Percentiles rank a stretch among this genome's conserved stretches.
These are phyloP conservation scores for Brachionus sp. DNA, from an alignment of 1,140 invertebrate genomes.

Conservation along the genomic window DNA sequence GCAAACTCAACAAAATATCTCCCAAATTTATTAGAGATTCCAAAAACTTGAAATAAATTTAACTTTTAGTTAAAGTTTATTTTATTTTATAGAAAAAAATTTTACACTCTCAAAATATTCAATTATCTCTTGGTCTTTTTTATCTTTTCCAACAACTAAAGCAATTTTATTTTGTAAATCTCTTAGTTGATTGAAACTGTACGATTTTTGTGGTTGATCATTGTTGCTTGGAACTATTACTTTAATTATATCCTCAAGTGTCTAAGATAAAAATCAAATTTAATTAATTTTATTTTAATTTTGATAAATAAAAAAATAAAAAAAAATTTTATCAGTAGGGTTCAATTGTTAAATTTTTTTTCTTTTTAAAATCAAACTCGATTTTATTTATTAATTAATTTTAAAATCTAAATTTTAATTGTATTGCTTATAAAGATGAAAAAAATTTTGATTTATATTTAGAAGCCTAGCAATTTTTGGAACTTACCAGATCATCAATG, in stretches of 20 bases:
- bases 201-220: background rate
- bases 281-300: too few species aligned
- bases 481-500: background rate
- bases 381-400: too few species aligned
- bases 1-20: constrained; percentile 51
- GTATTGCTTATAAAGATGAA: too few species aligned
- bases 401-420: too few species aligned
- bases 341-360: too few species aligned
- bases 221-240: constrained; percentile 46
- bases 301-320: too few species aligned
- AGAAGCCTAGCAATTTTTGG: background rate
- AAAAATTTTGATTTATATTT: background rate
- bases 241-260: constrained; percentile 45
- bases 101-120: constrained; percentile 52
- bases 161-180: constrained; percentile 55
- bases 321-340: too few species aligned
- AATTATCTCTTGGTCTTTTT: constrained; percentile 51
- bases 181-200: constrained; percentile 49
- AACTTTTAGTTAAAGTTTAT: background rate
- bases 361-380: too few species aligned
- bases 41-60: constrained; percentile 50
- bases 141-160: constrained; percentile 54
- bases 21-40: constrained; percentile 51
- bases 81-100: background rate
- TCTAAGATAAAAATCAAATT: background rate